Evolutionary conservation across 1,140 invertebrate genomes (phyloP).

Genomic region (Brachystomella parvula): DNA sequence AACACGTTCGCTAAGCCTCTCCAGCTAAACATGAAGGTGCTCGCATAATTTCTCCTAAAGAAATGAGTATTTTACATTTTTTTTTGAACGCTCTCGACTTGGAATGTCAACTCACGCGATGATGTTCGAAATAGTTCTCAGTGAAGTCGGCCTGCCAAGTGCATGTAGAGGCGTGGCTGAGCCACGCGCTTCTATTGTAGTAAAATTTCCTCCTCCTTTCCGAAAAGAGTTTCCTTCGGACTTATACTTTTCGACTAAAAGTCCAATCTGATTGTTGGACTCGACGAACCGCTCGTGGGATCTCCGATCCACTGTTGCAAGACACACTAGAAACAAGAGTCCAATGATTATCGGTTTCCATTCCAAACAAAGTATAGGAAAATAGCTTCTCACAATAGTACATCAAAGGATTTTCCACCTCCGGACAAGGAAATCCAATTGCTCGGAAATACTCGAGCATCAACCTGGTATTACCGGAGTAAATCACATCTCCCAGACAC

Average conservation of each 20-base stretch:
- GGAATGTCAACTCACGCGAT: constrained; percentile 54
- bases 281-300: constrained; percentile 81
- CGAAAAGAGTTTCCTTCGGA: constrained; percentile 62
- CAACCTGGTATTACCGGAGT: constrained; percentile 76
- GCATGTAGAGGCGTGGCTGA: constrained; percentile 50
- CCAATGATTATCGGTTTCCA: not conserved
- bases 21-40: constrained; percentile 66
- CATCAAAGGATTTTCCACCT: constrained; percentile 85
- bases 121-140: constrained; percentile 62
- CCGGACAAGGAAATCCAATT: constrained; percentile 86
- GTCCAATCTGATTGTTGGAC: constrained; percentile 84
- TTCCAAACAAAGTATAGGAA: too few species aligned
- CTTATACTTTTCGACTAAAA: constrained; percentile 83
- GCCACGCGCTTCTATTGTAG: constrained; percentile 39
- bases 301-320: constrained; percentile 81
- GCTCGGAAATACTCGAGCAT: constrained; percentile 84
- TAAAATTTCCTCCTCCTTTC: constrained; percentile 46
- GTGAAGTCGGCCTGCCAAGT: constrained; percentile 61
- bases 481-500: constrained; percentile 81
- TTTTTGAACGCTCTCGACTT: not conserved
- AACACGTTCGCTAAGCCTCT: constrained; percentile 63
- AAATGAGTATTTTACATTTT: constrained; percentile 12
- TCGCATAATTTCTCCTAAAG: constrained; percentile 61
- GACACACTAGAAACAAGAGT: constrained; percentile 63
- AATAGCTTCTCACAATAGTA: constrained; percentile 86